Conservation (phyloP, 2,113 vertebrate species). For the Chlamydotis undulata region DNA sequence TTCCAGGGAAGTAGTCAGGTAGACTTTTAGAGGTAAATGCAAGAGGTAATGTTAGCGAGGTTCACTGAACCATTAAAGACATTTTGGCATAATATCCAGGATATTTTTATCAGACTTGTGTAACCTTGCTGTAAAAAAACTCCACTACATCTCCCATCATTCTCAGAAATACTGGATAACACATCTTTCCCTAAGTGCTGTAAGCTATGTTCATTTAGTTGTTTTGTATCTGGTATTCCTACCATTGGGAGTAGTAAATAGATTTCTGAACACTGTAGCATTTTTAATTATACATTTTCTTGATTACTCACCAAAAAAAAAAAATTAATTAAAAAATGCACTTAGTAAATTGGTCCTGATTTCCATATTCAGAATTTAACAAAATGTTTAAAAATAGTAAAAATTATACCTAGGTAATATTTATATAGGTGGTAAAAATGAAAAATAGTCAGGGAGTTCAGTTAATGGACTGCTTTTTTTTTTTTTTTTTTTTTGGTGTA, state of each 20-base stretch:
- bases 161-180: neutral
- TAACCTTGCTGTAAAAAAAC: neutral
- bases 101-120: neutral
- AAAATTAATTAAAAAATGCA: neutral
- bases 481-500: neutral
- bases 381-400: neutral
- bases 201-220: neutral
- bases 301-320: neutral
- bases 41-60: neutral
- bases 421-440: neutral
- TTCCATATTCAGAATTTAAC: neutral
- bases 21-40: neutral
- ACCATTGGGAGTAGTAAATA: neutral
- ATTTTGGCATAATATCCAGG: neutral
- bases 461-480: neutral
- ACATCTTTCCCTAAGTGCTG: neutral
- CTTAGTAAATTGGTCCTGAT: neutral
- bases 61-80: neutral
- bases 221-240: neutral
- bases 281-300: neutral
- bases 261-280: neutral
- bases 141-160: neutral
- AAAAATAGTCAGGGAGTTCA: neutral
- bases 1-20: neutral
- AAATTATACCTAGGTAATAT: neutral